Evolutionary conservation across 2,113 vertebrate genomes (phyloP).

Genomic region (Tricholaema leucomelas): DNA sequence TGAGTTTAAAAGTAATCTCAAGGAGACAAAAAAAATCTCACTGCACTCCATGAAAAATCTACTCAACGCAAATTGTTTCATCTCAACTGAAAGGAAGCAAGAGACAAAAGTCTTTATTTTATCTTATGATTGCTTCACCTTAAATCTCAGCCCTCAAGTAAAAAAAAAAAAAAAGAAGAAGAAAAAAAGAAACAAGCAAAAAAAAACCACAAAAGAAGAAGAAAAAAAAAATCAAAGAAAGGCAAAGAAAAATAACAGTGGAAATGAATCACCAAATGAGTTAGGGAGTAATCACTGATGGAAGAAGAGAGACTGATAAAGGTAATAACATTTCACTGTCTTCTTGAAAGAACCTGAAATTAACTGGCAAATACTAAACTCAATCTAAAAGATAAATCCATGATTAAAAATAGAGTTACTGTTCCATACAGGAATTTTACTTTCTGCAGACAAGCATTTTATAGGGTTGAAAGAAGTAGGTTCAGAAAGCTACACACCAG

Average conservation of each 20-base stretch:
- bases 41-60: neutral
- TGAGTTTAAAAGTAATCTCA: neutral
- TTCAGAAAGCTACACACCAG: neutral
- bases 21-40: neutral
- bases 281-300: neutral
- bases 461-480: neutral
- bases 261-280: slow-evolving; percentile 24
- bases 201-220: neutral
- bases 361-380: slow-evolving; percentile 39
- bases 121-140: slow-evolving; percentile 24
- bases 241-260: neutral
- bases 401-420: neutral
- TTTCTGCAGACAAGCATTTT: neutral
- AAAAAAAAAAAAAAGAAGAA: slow-evolving; percentile 18
- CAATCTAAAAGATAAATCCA: neutral
- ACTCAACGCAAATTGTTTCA: slow-evolving; percentile 15
- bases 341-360: slow-evolving; percentile 36
- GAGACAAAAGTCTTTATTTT: slow-evolving; percentile 44
- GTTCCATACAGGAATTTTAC: neutral
- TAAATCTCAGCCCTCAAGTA: neutral
- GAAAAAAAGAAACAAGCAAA: neutral
- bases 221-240: neutral
- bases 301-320: slow-evolving; percentile 29
- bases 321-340: slow-evolving; percentile 7
- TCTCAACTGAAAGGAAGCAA: neutral